Conservation (phyloP, 92 coral and sea anemone species). For the Epizoanthus rinbou region DNA sequence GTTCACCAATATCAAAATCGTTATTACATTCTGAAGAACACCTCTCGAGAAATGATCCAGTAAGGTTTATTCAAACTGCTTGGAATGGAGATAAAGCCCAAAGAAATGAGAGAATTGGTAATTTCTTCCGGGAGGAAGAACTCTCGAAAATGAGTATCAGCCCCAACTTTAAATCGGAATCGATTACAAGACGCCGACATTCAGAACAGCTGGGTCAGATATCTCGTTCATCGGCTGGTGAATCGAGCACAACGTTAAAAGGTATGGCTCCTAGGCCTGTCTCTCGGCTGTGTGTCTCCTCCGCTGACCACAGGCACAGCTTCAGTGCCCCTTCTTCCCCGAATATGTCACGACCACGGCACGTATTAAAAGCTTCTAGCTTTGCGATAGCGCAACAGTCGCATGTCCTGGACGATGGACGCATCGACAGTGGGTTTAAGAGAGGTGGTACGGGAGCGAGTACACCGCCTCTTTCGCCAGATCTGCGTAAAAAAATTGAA, state of each 20-base stretch:
- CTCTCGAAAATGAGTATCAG: too few species aligned
- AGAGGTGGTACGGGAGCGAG: not conserved
- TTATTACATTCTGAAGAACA: not conserved
- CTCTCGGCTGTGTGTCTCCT: not conserved
- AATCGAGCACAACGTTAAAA: too few species aligned
- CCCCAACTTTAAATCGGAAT: not conserved
- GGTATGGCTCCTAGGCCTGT: not conserved
- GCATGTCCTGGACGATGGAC: constrained; percentile 1
- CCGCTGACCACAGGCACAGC: not conserved
- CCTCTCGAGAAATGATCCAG: not conserved
- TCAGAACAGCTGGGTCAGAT: not conserved
- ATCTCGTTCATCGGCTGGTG: not conserved
- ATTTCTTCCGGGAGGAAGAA: not conserved
- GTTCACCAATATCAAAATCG: not conserved
- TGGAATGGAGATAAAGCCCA: not conserved
- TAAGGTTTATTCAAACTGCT: not conserved
- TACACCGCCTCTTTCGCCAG: constrained; percentile 72
- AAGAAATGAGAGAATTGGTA: not conserved
- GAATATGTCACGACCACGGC: not conserved
- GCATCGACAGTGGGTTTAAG: not conserved
- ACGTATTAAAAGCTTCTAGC: constrained; percentile 23
- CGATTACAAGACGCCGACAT: constrained; percentile 2
- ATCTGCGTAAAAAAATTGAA: constrained; percentile 69
- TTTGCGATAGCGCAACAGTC: constrained; percentile 14
- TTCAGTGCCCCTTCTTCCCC: constrained; percentile 38